phyloP scores from a whole-genome alignment of 92 coral and sea anemone genomes.

The Nematostella vectensis region DNA sequence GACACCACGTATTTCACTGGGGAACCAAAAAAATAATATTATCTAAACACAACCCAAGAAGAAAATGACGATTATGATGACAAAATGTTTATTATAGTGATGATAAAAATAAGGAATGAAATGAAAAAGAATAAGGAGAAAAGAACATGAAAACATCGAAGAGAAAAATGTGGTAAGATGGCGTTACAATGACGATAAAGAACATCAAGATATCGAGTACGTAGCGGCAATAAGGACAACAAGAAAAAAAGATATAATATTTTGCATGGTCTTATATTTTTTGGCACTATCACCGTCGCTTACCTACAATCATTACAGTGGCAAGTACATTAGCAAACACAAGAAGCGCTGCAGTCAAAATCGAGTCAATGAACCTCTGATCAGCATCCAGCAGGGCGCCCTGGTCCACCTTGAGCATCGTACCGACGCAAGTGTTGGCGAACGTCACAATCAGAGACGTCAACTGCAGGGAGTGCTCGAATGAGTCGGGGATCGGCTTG shows the following conservation, averaged over 20 bases:
- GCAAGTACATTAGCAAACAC: slow-evolving; percentile 16
- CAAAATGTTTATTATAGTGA: no score
- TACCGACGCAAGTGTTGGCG: slow-evolving; percentile 17
- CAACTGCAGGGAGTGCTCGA: slow-evolving; percentile 12
- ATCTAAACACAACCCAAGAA: not conserved
- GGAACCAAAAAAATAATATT: not conserved
- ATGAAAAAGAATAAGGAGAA: no score
- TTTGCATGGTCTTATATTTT: no score
- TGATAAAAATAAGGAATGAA: no score
- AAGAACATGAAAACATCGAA: no score
- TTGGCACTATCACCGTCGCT: no score
- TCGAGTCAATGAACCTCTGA: slow-evolving; percentile 4
- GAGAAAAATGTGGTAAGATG: no score
- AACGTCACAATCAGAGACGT: slow-evolving; percentile 12
- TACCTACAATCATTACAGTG: slow-evolving; percentile 10
- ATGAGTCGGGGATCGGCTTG: slow-evolving; percentile 14
- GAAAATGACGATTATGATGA: no score
- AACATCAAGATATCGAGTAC: no score
- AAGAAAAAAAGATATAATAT: no score
- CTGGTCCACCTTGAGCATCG: slow-evolving; percentile 17
- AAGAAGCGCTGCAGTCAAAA: slow-evolving; percentile 3
- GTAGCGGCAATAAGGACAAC: no score
- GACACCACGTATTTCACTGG: slow-evolving; percentile 11
- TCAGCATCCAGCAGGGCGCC: slow-evolving; percentile 11
- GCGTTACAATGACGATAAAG: no score